Conservation (phyloP, 2,113 vertebrate genomes). For the Daubentonia madagascariensis region DNA sequence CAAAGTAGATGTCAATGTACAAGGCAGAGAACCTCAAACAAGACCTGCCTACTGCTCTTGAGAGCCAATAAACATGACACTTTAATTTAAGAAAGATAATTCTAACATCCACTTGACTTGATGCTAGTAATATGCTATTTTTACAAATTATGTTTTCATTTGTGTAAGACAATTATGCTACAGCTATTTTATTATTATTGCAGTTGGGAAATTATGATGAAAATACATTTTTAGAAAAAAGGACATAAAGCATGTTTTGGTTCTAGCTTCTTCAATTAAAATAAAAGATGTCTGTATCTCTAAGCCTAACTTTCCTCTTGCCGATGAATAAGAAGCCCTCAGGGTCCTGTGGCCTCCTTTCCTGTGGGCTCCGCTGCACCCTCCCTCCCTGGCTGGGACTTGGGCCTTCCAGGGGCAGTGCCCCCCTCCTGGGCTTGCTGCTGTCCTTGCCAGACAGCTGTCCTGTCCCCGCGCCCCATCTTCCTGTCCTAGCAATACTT, state of each 20-base stretch:
- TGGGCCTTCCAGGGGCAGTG: not conserved
- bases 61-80: not conserved
- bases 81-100: not conserved
- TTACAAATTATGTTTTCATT: constrained; percentile 25
- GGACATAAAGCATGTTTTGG: not conserved
- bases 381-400: not conserved
- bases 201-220: constrained; percentile 26
- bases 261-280: not conserved
- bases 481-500: not conserved
- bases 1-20: not conserved
- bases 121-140: constrained; percentile 2
- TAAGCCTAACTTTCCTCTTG: not conserved
- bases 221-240: constrained; percentile 2
- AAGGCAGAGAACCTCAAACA: not conserved
- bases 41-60: not conserved
- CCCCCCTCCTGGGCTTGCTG: not conserved
- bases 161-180: not conserved
- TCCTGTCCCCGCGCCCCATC: not conserved
- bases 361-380: not conserved
- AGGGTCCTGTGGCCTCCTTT: not conserved
- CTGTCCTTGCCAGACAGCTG: not conserved
- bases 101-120: not conserved
- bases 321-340: not conserved
- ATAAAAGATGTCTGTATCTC: not conserved
- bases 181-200: constrained; percentile 38